Conservation (phyloP, 1,140 invertebrate species). For the Nymphalis io region DNA sequence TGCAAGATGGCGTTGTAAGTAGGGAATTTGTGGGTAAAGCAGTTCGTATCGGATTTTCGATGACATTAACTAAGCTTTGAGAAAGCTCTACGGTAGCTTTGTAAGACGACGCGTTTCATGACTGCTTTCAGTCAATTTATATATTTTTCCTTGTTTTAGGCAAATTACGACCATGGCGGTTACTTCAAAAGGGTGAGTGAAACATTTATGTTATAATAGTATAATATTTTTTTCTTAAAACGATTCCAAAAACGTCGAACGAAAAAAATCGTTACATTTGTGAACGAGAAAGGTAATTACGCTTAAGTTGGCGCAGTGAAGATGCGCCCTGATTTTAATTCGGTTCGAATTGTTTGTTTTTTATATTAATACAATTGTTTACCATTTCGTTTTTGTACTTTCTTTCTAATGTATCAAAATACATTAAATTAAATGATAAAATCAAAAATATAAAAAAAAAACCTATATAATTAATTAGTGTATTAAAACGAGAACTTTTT, state of each 20-base stretch:
- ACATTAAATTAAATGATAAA: no score
- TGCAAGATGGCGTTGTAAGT: constrained; percentile 53
- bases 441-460: no score
- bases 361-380: background rate
- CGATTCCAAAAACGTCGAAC: background rate
- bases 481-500: background rate
- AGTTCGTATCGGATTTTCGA: constrained; percentile 47
- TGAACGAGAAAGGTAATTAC: constrained; percentile 29
- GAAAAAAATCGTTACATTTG: constrained; percentile 36
- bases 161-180: constrained; percentile 10
- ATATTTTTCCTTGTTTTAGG: constrained; percentile 25
- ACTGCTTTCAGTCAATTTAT: constrained; percentile 30
- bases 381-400: no score
- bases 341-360: constrained; percentile 9
- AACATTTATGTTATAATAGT: constrained; percentile 6
- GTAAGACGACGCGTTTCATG: constrained; percentile 42
- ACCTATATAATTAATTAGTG: no score
- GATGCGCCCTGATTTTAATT: constrained; percentile 21
- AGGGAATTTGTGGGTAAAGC: constrained; percentile 51
- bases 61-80: constrained; percentile 44
- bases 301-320: constrained; percentile 29
- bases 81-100: constrained; percentile 48
- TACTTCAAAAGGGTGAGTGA: constrained; percentile 34
- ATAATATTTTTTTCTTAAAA: background rate
- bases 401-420: no score